Conservation (phyloP, 2,113 vertebrate species). For the Phyllostomus discolor region DNA sequence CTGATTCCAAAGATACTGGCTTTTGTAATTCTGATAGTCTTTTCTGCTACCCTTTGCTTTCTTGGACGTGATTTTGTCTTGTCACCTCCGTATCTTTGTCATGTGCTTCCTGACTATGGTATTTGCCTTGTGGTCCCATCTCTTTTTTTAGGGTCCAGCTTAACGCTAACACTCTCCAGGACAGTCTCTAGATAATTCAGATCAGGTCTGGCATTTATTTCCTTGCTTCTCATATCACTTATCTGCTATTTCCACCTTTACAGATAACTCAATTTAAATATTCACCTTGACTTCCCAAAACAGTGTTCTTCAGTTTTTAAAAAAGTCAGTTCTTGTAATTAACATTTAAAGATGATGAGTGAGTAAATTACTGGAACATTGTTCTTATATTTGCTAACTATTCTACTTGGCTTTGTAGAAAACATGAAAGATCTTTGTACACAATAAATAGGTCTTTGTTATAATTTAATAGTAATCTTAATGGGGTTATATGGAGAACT, state of each 20-base stretch:
- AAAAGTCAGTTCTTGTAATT: neutral
- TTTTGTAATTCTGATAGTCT: neutral
- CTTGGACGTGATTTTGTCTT: neutral
- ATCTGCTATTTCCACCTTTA: neutral
- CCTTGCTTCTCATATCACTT: neutral
- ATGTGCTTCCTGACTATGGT: neutral
- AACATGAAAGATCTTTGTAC: neutral
- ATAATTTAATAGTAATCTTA: neutral
- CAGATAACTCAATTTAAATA: neutral
- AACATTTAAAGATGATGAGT: neutral
- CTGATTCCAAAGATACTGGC: neutral
- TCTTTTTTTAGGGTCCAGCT: neutral
- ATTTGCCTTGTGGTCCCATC: neutral
- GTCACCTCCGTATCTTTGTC: neutral
- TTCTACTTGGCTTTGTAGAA: neutral
- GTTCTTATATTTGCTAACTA: neutral
- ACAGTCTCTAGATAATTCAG: neutral
- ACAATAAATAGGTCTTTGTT: neutral
- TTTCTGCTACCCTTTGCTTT: neutral
- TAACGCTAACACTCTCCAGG: neutral
- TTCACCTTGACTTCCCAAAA: neutral
- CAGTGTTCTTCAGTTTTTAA: neutral
- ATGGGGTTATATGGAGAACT: neutral
- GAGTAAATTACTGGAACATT: neutral
- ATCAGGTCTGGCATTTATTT: neutral